phyloP scores from a whole-genome alignment of 2,113 vertebrate species.

The Perca flavescens region DNA sequence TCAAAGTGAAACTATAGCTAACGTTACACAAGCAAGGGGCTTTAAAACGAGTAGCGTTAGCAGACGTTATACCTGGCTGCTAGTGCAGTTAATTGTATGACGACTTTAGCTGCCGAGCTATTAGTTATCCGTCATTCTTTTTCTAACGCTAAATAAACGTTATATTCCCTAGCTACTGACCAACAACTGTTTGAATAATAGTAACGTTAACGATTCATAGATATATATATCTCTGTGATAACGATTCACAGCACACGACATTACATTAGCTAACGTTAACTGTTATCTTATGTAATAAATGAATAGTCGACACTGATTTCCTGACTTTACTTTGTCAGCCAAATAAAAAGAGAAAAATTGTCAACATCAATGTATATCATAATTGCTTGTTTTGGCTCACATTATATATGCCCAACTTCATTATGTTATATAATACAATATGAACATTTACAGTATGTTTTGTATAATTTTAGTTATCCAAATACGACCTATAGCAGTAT shows the following conservation, averaged over 20 bases:
- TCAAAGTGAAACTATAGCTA: background rate
- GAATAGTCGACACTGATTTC: background rate
- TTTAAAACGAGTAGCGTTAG: background rate
- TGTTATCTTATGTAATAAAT: too few relatives aligned
- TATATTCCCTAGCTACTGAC: background rate
- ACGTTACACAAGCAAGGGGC: background rate
- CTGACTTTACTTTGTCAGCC: background rate
- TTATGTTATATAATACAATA: background rate
- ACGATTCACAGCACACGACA: too few relatives aligned
- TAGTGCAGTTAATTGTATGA: background rate
- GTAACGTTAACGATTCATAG: too few relatives aligned
- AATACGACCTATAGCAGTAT: background rate
- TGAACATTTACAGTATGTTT: background rate
- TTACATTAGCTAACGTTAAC: background rate
- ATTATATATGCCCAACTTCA: background rate
- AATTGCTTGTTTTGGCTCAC: background rate
- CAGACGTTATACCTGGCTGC: background rate
- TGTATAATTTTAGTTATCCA: background rate
- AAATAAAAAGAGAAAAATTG: background rate
- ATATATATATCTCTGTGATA: too few relatives aligned
- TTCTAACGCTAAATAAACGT: background rate
- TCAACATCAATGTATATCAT: too few relatives aligned
- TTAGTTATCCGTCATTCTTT: background rate
- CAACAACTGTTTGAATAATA: background rate
- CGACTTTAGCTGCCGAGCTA: background rate